A percentile compares a stretch with the other conserved stretches of the same genome.
These are phyloP conservation scores for Cremastobaeus sp. DNA, from an alignment of 2,888 invertebrate genomes.

Conservation along the genomic window DNA sequence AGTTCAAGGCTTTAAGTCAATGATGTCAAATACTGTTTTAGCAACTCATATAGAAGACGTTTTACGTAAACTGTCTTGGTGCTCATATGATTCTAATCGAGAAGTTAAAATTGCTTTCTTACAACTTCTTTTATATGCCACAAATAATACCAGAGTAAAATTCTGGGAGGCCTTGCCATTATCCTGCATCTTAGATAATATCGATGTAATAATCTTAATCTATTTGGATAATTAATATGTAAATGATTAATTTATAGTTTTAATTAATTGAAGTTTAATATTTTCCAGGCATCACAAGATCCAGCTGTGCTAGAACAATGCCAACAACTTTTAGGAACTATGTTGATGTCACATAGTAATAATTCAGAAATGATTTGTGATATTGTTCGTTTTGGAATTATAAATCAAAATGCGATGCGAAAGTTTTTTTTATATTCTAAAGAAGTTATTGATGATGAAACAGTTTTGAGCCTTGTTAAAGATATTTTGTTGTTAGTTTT, in stretches of 20 bases:
- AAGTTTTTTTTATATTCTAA: conserved; percentile 59
- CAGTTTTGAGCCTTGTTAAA: conserved; percentile 48
- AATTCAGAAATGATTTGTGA: conserved; percentile 40
- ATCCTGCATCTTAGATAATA: conserved; percentile 50
- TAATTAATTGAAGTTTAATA: conserved; percentile 6
- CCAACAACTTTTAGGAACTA: conserved; percentile 54
- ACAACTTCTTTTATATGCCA: conserved; percentile 54
- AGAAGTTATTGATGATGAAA: conserved; percentile 46
- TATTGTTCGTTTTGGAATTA: conserved; percentile 53
- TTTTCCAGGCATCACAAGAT: conserved; percentile 57
- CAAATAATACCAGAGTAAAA: conserved; percentile 43
- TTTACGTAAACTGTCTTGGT: conserved; percentile 49
- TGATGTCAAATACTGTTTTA: conserved; percentile 49
- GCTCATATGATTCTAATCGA: conserved; percentile 57
- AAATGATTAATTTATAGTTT: conserved; percentile 1
- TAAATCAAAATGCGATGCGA: conserved; percentile 61
- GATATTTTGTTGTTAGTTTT: conserved; percentile 32
- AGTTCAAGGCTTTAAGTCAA: conserved; percentile 57
- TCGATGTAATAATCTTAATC: conserved; percentile 56
- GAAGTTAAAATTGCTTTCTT: conserved; percentile 56
- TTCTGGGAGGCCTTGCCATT: conserved; percentile 61
- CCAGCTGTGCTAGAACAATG: conserved; percentile 44
- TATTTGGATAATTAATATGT: too few relatives aligned
- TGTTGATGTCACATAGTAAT: conserved; percentile 42
- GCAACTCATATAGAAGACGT: conserved; percentile 37